These are phyloP conservation scores for Psittacula echo DNA, from an alignment of 2,797 vertebrate genomes.

Conservation along the genomic window DNA sequence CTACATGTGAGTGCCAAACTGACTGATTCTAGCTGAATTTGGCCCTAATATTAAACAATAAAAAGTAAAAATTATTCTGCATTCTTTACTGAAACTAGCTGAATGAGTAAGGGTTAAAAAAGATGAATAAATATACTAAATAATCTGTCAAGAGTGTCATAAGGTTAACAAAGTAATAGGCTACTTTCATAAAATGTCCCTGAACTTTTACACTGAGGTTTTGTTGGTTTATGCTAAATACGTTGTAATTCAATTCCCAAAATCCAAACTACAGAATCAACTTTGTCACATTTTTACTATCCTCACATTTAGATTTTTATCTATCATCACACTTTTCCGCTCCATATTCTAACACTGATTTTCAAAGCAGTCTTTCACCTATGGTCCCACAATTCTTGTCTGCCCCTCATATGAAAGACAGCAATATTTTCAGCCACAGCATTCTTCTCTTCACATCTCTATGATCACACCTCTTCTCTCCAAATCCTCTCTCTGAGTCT, in stretches of 20 bases:
- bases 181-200: neutral
- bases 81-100: neutral
- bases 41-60: neutral
- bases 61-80: neutral
- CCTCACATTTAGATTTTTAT: neutral
- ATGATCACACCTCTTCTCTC: neutral
- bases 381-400: neutral
- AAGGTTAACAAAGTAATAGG: neutral
- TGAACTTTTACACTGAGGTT: neutral
- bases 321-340: neutral
- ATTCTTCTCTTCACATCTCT: neutral
- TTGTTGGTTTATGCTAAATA: neutral
- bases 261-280: neutral
- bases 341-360: neutral
- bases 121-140: neutral
- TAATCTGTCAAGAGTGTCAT: neutral
- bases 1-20: neutral
- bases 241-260: neutral
- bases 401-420: neutral
- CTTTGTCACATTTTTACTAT: neutral
- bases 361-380: neutral
- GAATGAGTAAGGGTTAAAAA: neutral
- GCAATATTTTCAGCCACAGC: neutral
- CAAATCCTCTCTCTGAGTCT: neutral
- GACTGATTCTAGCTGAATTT: neutral